Evolutionary conservation across 2,797 vertebrate species (phyloP), one percentile per base, ranked within the genome.

Genomic region (Strix occidentalis): DNA sequence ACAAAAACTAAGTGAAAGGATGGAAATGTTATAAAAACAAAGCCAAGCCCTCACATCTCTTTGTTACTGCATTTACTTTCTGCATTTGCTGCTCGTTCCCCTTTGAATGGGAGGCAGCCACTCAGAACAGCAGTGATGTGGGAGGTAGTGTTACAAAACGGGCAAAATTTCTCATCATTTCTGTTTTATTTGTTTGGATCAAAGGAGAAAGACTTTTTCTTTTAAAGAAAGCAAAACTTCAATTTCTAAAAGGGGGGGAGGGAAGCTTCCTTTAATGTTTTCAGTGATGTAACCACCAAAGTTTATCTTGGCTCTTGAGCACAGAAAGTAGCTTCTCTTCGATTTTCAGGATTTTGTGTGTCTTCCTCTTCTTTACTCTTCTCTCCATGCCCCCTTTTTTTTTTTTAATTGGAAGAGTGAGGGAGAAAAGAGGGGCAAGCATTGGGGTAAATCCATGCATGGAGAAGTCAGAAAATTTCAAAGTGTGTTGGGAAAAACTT

Each of bases 171-270:
- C 25, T 85, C 81, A 78, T 57, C 39, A 14, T 82, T 90, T 91
- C 26, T 65, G 20, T 48, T 89, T 90, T 82, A 61, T 82, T 93
- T 94, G 33, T 71, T 83, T 84, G 53, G 60, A 93, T 95, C 88
- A 93, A 95, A 94, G 66, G 77, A 95, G 39, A 74, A 43, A 85
- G 9, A 64, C 3, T 4, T 24, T 48, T 51, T 69, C 58, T 16
- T 50, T 17, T 24, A 43, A 69, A 53, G 28, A 63, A 72, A 88
- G 21, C 6, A 89, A 84, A 90, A 57, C 23, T 78, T 61, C 11
- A 0, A 0, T 84, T 95, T 90, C 9, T 58, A 72, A 81, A 91
- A 46, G 45, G 18, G 5, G 18, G 45, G 19, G 20, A 20, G 19
- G 45, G 19, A 11, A 46, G 5, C 37, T 74, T 84, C 37, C 60